A percentile compares a stretch with the other conserved stretches of the same genome.
phyloP scores from a whole-genome alignment of 2,888 invertebrate species.

The Rhimphoctona megacephalus region DNA sequence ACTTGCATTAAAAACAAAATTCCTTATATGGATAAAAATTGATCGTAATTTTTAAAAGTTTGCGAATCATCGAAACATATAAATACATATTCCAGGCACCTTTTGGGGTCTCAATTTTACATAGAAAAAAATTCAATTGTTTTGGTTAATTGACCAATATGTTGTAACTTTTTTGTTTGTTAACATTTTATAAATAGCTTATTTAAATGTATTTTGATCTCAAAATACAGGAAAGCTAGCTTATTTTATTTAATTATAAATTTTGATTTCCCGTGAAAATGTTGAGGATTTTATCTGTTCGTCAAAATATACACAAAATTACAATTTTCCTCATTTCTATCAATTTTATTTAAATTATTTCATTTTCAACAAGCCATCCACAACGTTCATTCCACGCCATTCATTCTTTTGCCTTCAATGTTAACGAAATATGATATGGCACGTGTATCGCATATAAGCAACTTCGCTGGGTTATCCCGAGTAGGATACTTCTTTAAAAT shows the following conservation, averaged over 20 bases:
- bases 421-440: constrained; percentile 30
- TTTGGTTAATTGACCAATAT: background rate
- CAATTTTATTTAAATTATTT: background rate
- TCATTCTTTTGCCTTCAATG: constrained; percentile 45
- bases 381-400: background rate
- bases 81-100: too few species aligned
- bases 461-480: constrained; percentile 7
- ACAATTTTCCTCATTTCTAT: too few species aligned
- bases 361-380: background rate
- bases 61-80: too few species aligned
- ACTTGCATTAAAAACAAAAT: too few species aligned
- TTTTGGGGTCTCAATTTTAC: too few species aligned
- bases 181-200: background rate
- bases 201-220: background rate
- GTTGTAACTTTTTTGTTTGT: background rate
- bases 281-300: too few species aligned
- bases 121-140: too few species aligned
- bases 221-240: background rate
- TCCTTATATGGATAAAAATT: too few species aligned
- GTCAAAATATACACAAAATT: too few species aligned
- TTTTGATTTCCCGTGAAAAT: background rate
- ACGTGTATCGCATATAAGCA: constrained; percentile 5
- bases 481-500: constrained; percentile 32
- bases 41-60: too few species aligned
- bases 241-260: background rate